phyloP scores from a whole-genome alignment of 2,888 invertebrate genomes.

The Odontomyia ornata region DNA sequence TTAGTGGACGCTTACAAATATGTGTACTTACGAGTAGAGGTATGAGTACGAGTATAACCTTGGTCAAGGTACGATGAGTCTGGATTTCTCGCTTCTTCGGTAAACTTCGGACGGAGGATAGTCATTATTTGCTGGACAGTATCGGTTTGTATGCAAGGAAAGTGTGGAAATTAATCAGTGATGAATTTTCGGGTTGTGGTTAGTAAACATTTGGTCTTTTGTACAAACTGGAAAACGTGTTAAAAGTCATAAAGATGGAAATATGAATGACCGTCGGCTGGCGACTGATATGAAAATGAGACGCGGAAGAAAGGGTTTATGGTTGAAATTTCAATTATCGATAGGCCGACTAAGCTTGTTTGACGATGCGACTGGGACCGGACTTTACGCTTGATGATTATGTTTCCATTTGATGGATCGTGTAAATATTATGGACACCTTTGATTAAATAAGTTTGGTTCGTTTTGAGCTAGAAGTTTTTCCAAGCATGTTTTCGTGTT shows the following conservation, averaged over 20 bases:
- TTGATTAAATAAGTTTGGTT: no score
- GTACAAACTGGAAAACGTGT: constrained; percentile 47
- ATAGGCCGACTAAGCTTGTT: constrained; percentile 35
- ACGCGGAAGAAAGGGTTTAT: constrained; percentile 11
- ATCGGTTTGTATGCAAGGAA: constrained; percentile 26
- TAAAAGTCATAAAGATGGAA: constrained; percentile 49
- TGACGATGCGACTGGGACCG: constrained; percentile 12
- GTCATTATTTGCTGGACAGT: constrained; percentile 27
- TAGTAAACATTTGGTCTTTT: constrained; percentile 47
- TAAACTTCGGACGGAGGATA: neutral
- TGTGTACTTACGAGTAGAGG: constrained; percentile 1
- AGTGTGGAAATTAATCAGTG: constrained; percentile 46
- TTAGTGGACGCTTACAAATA: neutral
- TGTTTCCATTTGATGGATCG: neutral
- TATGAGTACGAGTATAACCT: neutral
- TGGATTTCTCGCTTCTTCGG: neutral
- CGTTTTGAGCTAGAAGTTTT: no score
- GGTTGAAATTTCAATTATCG: constrained; percentile 44
- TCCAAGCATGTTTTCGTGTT: no score
- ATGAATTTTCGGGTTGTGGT: constrained; percentile 47
- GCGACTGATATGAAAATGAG: constrained; percentile 36
- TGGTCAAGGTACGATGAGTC: constrained; percentile 4
- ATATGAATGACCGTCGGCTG: constrained; percentile 44
- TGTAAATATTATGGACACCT: neutral
- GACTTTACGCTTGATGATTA: constrained; percentile 34